phyloP scores from a whole-genome alignment of 2,888 invertebrate genomes.

The Fragum whitleyi region DNA sequence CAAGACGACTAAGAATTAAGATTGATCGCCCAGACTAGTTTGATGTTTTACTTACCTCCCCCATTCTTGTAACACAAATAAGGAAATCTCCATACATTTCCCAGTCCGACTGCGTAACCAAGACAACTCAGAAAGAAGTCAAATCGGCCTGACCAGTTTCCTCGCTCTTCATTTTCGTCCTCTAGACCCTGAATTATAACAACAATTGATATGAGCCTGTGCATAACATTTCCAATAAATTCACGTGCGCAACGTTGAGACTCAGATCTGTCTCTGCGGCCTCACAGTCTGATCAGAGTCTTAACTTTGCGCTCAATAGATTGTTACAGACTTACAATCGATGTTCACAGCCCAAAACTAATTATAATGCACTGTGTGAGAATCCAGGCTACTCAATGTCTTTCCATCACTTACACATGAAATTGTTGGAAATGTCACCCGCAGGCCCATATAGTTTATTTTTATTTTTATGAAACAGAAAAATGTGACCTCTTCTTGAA shows the following conservation, averaged over 20 bases:
- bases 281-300: no score
- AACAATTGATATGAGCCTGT: neutral
- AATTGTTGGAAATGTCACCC: no score
- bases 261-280: no score
- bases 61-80: slow-evolving; percentile 84
- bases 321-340: neutral
- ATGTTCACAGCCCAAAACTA: no score
- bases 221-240: no score
- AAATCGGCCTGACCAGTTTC: slow-evolving; percentile 86
- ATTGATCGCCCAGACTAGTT: neutral
- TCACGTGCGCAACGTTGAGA: no score
- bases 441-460: no score
- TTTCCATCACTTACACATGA: no score
- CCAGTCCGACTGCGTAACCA: slow-evolving; percentile 79
- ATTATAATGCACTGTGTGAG: no score
- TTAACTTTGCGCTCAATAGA: neutral
- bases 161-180: slow-evolving; percentile 86
- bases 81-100: slow-evolving; percentile 86
- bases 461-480: no score
- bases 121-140: slow-evolving; percentile 86
- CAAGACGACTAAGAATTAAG: slow-evolving; percentile 29
- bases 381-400: no score
- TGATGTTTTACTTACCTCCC: slow-evolving; percentile 51
- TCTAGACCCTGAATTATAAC: slow-evolving; percentile 48
- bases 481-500: no score